phyloP scores from a whole-genome alignment of 37 sponge, comb jelly and placozoan genomes.

The Beroe forskalii region DNA sequence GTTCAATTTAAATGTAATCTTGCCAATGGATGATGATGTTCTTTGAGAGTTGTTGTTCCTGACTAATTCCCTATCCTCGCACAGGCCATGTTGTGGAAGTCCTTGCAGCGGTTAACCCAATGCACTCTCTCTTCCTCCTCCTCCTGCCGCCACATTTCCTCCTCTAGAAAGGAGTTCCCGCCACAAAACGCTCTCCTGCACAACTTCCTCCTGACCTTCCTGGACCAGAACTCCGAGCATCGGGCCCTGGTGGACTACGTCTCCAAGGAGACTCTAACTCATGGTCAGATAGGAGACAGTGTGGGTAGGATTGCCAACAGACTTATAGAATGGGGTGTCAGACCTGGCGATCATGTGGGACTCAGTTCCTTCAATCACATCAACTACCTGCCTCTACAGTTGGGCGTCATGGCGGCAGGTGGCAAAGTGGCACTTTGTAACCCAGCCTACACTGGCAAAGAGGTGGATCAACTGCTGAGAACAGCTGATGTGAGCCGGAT shows the following conservation, averaged over 20 bases:
- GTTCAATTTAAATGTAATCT: too few relatives aligned
- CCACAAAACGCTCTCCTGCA: conserved; percentile 37
- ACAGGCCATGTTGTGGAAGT: too few relatives aligned
- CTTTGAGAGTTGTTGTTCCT: too few relatives aligned
- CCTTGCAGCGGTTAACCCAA: too few relatives aligned
- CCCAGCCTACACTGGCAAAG: conserved; percentile 70
- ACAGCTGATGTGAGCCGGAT: conserved; percentile 13
- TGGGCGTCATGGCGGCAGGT: conserved; percentile 75
- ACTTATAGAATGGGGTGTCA: conserved; percentile 17
- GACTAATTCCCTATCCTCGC: too few relatives aligned
- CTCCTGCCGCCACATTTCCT: not conserved
- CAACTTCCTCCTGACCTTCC: not conserved
- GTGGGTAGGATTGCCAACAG: not conserved
- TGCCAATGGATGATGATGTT: too few relatives aligned
- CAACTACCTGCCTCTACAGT: conserved; percentile 4
- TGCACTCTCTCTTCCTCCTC: too few relatives aligned
- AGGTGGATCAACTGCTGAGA: not conserved
- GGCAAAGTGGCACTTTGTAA: conserved; percentile 78
- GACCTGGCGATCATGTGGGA: conserved; percentile 45
- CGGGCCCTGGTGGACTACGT: conserved; percentile 19
- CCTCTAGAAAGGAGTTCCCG: not conserved
- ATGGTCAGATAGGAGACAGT: conserved; percentile 1
- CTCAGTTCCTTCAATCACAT: conserved; percentile 34
- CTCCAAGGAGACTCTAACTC: not conserved
- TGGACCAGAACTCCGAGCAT: not conserved